phyloP scores from a whole-genome alignment of 2,888 invertebrate genomes.

The Pogonocherus hispidulus region DNA sequence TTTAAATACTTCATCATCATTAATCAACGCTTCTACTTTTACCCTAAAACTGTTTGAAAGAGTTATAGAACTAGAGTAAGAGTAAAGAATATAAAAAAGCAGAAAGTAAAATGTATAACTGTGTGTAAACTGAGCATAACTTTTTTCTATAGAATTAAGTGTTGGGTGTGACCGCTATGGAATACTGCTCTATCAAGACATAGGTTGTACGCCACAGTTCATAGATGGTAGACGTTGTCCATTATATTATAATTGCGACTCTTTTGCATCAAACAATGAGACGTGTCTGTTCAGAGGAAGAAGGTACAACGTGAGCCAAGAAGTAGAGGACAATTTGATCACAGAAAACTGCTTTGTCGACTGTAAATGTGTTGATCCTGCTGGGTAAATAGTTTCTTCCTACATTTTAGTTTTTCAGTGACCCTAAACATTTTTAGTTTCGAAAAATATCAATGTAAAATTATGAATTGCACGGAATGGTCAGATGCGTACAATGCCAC shows the following conservation, averaged over 20 bases:
- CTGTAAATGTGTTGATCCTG: slow-evolving; percentile 39
- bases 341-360: slow-evolving; percentile 38
- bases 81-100: no score
- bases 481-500: neutral
- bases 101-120: no score
- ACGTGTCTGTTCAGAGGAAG: slow-evolving; percentile 45
- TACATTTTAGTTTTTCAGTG: neutral
- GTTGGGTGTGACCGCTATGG: slow-evolving; percentile 46
- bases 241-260: slow-evolving; percentile 39
- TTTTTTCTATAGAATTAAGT: no score
- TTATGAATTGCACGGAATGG: slow-evolving; percentile 51
- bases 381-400: neutral
- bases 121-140: no score
- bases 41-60: no score
- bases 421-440: neutral
- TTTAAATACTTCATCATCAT: no score
- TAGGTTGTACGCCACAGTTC: slow-evolving; percentile 44
- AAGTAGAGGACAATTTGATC: slow-evolving; percentile 34
- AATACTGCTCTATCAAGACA: slow-evolving; percentile 48
- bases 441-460: slow-evolving; percentile 42
- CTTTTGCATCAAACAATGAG: slow-evolving; percentile 29
- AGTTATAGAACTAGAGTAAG: slow-evolving; percentile 16
- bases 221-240: slow-evolving; percentile 36
- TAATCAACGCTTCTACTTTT: no score
- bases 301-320: slow-evolving; percentile 31